Conservation (phyloP, 2,113 vertebrate species). For the Podarcis raffonei region DNA sequence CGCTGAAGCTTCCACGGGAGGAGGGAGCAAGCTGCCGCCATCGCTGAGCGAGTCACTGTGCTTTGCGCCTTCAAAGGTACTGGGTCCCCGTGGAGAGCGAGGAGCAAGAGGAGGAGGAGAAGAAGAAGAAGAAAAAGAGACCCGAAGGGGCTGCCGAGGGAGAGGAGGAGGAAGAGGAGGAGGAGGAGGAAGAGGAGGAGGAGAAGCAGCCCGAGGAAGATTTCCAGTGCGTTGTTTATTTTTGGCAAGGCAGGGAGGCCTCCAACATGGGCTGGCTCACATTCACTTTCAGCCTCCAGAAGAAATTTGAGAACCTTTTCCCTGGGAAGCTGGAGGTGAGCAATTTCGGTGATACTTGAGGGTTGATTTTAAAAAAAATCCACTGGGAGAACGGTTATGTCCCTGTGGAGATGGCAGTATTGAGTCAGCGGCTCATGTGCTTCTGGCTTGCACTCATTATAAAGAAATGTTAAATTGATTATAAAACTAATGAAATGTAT, state of each 20-base stretch:
- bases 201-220: conserved; percentile 95
- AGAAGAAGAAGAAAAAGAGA: conserved; percentile 56
- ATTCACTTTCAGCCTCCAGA: conserved; percentile 98
- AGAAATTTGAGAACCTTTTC: conserved; percentile 98
- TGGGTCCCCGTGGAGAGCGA: conserved; percentile 96
- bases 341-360: too few relatives aligned
- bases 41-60: neutral
- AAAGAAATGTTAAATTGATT: too few relatives aligned
- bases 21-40: too few relatives aligned
- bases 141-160: conserved; percentile 55
- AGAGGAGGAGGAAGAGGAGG: conserved; percentile 49
- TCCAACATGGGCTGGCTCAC: conserved; percentile 99
- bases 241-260: conserved; percentile 98
- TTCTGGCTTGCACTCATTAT: too few relatives aligned
- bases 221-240: conserved; percentile 98
- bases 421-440: too few relatives aligned
- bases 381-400: too few relatives aligned
- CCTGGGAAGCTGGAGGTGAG: conserved; percentile 92
- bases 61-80: conserved; percentile 78
- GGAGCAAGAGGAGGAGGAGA: conserved; percentile 79
- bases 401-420: too few relatives aligned
- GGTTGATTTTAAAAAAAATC: too few relatives aligned
- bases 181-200: conserved; percentile 75
- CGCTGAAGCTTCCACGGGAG: neutral
- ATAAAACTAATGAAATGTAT: too few relatives aligned